Evolutionary conservation across 1,140 invertebrate species (phyloP).

Genomic region (Drosophila nikananu): DNA sequence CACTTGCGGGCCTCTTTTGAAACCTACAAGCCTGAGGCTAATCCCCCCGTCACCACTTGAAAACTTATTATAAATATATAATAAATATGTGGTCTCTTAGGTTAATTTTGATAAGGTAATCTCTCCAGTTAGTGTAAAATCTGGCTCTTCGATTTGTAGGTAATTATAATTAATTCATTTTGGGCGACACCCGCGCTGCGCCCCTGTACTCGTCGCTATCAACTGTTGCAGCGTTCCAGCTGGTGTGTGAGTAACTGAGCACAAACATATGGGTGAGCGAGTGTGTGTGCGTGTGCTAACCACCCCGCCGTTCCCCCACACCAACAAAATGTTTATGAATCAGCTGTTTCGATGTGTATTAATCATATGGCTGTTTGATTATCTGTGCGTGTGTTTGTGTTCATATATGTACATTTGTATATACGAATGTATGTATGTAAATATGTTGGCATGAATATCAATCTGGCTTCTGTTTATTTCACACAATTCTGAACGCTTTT

Average conservation of each 20-base stretch:
- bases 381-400: conserved; percentile 27
- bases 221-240: conserved; percentile 73
- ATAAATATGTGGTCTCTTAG: too few relatives aligned
- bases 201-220: conserved; percentile 56
- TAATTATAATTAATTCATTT: not conserved
- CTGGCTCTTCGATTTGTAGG: too few relatives aligned
- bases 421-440: conserved; percentile 12
- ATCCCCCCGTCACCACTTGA: not conserved
- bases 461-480: conserved; percentile 48
- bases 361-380: conserved; percentile 70
- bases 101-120: too few relatives aligned
- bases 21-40: too few relatives aligned
- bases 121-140: too few relatives aligned
- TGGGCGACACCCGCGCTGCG: conserved; percentile 28
- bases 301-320: conserved; percentile 10
- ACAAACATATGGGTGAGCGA: conserved; percentile 33
- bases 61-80: not conserved
- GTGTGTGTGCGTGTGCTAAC: conserved; percentile 23
- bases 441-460: conserved; percentile 40
- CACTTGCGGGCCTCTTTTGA: too few relatives aligned
- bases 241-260: conserved; percentile 67
- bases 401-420: conserved; percentile 14
- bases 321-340: conserved; percentile 57
- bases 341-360: conserved; percentile 76
- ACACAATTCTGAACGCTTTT: conserved; percentile 29